Conservation (phyloP, 2,113 vertebrate species). For the Rhagologus leucostigma region DNA sequence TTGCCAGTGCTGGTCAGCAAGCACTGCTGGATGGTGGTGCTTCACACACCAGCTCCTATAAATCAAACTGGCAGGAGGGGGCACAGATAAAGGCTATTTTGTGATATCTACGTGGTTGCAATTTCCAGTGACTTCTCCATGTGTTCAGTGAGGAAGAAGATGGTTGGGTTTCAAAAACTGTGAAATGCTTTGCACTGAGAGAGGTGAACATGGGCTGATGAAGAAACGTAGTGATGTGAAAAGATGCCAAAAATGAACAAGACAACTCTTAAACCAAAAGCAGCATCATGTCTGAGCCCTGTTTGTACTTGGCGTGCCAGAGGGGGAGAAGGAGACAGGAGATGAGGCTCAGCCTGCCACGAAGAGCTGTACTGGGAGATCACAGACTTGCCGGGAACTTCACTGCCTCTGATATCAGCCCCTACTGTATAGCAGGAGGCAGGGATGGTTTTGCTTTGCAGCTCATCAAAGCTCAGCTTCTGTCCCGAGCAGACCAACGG, state of each 20-base stretch:
- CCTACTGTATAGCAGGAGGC: background rate
- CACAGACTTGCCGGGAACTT: background rate
- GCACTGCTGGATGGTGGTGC: background rate
- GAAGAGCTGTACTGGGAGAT: background rate
- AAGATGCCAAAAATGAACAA: background rate
- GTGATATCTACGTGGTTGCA: accelerated
- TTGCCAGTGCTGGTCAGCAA: background rate
- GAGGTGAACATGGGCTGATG: background rate
- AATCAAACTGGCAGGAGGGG: background rate
- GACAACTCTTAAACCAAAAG: background rate
- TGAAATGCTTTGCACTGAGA: background rate
- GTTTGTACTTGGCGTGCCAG: background rate
- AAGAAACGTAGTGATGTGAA: background rate
- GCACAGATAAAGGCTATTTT: background rate
- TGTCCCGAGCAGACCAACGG: accelerated
- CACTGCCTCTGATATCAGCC: background rate
- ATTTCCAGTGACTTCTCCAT: background rate
- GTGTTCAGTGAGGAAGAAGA: background rate
- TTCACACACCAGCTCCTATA: background rate
- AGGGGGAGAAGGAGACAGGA: background rate
- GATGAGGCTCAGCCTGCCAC: background rate
- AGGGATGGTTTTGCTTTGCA: background rate
- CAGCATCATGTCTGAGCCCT: background rate
- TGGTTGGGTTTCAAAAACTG: background rate
- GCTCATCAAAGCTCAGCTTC: background rate